Conservation (phyloP, 2,888 invertebrate genomes). For the Parasteatoda lunata region DNA sequence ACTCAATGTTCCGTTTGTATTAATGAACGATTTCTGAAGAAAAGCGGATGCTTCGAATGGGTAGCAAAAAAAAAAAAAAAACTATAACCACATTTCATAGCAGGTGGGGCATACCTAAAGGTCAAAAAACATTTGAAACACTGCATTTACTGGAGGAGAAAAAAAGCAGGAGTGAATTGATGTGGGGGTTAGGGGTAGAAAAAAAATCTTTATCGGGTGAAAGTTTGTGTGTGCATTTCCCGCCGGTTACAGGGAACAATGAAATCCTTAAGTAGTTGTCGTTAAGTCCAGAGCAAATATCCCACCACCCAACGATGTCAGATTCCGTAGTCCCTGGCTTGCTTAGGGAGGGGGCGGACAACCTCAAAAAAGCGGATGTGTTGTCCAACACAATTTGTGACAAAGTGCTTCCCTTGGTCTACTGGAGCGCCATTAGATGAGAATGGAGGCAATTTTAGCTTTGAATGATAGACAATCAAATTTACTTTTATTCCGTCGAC, state of each 20-base stretch:
- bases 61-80: not conserved
- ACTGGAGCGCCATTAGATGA: not conserved
- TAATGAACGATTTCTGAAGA: no score
- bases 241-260: conserved; percentile 21
- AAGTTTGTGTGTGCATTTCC: not conserved
- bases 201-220: no score
- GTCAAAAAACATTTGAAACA: no score
- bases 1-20: no score
- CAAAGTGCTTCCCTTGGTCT: conserved; percentile 48
- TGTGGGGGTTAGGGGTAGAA: no score
- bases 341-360: not conserved
- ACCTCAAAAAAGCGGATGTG: conserved; percentile 7
- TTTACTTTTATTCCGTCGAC: no score
- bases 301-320: conserved; percentile 52
- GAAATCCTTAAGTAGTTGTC: conserved; percentile 63
- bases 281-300: conserved; percentile 58
- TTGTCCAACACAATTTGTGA: conserved; percentile 40
- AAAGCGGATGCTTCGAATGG: no score
- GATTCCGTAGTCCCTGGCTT: conserved; percentile 7
- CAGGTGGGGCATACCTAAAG: no score
- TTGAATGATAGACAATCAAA: not conserved
- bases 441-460: not conserved
- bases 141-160: not conserved
- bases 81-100: not conserved
- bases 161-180: not conserved